Evolutionary conservation across 1,140 invertebrate genomes (phyloP), one percentile per base, ranked within the genome.

Genomic region (Drosophila miranda): DNA sequence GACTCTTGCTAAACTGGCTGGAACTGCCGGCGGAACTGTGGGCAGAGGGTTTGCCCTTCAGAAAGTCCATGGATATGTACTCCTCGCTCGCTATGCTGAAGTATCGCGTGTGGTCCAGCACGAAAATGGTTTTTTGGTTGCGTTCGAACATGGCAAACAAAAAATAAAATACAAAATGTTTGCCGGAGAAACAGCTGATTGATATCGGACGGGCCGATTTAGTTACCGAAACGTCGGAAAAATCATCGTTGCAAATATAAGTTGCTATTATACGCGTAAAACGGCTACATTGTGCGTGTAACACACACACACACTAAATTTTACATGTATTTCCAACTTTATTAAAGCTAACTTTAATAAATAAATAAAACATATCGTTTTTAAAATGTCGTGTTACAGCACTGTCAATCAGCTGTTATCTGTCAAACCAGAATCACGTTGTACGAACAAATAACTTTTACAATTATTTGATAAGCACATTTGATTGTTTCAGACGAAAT

Each of bases 41-140:
- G 13, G 52, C 67, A 41, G 59, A 50, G 1, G 76, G 74, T 13
- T 96, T 93, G 38, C 93, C 93, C 91, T 96, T 96, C 0, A 95
- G 91, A 78, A 96, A 95, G 91, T 99, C 98, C 92, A 98, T 96
- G 78, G 98, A 97, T 59, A 98, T 94, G 19, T 94, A 94, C 91
- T 95, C 94, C 75, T 98, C 96, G 60, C 96, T 96, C 26, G 96
- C 95, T 76, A 97, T 95, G 6, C 95, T 94, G 91, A 98, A 98
- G 87, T 96, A 96, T 9, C 96, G 95, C 0, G 96, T 96, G 81
- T 98, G 97, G 89, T 99, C 98, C 57, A 99, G 91, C 2, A 99
- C 96, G 92, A 99, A 97, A 55, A 99, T 94, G 2, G 98, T 99
- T 92, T 99, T 99, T 89, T 99, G 97, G 91, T 96, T 97, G 51